These are phyloP conservation scores for Eupsittula cactorum DNA, from an alignment of 2,113 vertebrate species.

Conservation along the genomic window DNA sequence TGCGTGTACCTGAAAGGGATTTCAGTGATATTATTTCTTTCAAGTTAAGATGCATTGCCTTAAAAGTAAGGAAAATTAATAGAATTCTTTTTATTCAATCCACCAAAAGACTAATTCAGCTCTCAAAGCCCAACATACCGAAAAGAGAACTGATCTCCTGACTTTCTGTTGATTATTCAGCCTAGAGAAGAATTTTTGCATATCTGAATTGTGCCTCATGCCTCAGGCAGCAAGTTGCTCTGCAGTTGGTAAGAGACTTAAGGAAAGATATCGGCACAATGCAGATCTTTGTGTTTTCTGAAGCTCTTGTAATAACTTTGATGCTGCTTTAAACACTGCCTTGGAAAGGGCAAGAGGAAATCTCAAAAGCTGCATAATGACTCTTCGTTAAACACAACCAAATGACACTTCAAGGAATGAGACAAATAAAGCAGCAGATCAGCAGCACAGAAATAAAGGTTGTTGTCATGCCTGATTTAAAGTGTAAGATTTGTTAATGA, in stretches of 20 bases:
- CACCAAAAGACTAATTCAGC: not conserved
- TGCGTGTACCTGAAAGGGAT: not conserved
- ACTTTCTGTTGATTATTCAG: not conserved
- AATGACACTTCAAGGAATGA: not conserved
- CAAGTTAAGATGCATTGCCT: not conserved
- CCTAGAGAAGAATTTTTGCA: not conserved
- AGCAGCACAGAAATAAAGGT: not conserved
- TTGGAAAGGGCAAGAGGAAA: not conserved
- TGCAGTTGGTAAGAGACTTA: not conserved
- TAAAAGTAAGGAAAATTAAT: not conserved
- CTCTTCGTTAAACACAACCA: not conserved
- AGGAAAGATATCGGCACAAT: not conserved
- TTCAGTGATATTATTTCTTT: not conserved
- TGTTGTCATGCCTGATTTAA: not conserved
- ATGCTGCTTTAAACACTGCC: not conserved
- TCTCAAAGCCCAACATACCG: not conserved
- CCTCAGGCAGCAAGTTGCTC: constrained; percentile 25
- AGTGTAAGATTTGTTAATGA: not conserved
- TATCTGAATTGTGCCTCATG: not conserved
- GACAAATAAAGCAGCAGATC: not conserved
- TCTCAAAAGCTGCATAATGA: rapidly evolving
- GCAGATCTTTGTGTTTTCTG: not conserved
- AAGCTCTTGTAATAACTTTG: not conserved
- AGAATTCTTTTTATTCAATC: not conserved
- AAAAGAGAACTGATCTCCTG: not conserved